Percentiles rank a stretch among this genome's conserved stretches.
These are phyloP conservation scores for zebrafish (Danio rerio) DNA, from an alignment of 2,113 vertebrate genomes.

Conservation along the genomic window DNA sequence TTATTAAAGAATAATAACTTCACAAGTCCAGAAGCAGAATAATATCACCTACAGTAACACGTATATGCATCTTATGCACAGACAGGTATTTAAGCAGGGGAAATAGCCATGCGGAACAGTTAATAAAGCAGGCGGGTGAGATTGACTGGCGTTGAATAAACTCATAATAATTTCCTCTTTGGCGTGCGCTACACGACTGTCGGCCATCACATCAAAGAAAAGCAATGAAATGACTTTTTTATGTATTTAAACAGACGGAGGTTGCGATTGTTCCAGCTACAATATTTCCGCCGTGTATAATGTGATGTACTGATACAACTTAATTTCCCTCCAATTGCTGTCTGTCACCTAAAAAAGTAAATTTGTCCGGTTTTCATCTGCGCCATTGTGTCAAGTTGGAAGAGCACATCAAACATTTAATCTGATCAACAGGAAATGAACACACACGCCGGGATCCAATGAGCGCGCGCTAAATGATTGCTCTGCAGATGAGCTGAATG, in stretches of 20 bases:
- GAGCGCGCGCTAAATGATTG: conserved; percentile 75
- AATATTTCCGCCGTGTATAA: conserved; percentile 91
- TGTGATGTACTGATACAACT: conserved; percentile 89
- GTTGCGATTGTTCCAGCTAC: conserved; percentile 94
- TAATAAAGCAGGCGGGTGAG: conserved; percentile 90
- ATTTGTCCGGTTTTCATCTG: conserved; percentile 92
- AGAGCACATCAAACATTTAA: conserved; percentile 82
- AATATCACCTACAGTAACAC: conserved; percentile 22
- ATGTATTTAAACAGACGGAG: conserved; percentile 93
- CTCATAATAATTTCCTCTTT: conserved; percentile 94
- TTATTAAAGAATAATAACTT: not conserved
- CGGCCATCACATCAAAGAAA: conserved; percentile 96
- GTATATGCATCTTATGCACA: conserved; percentile 29
- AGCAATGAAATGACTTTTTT: conserved; percentile 87
- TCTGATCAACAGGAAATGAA: conserved; percentile 92
- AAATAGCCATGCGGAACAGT: conserved; percentile 90
- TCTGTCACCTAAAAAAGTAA: conserved; percentile 89
- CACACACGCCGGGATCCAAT: conserved; percentile 74
- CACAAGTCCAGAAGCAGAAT: not conserved
- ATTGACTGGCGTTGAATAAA: conserved; percentile 93
- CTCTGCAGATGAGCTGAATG: conserved; percentile 73
- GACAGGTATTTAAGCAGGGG: conserved; percentile 82
- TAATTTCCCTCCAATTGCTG: conserved; percentile 95
- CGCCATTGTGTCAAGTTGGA: conserved; percentile 82
- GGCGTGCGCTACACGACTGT: conserved; percentile 88